These are phyloP conservation scores for Himantopus leucocephalus DNA, from an alignment of 2,113 vertebrate species.

Conservation along the genomic window DNA sequence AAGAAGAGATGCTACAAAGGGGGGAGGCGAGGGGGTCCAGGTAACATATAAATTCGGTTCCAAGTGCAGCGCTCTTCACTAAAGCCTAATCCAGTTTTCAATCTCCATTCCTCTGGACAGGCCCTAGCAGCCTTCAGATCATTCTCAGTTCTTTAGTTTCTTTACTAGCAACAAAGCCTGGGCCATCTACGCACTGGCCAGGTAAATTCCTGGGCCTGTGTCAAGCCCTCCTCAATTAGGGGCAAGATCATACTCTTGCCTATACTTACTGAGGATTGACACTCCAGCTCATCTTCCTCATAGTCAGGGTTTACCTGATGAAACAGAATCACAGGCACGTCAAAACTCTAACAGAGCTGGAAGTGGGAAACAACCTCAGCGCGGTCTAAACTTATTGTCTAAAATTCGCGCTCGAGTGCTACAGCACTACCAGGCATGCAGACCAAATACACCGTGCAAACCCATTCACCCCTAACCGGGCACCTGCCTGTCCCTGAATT, in stretches of 20 bases:
- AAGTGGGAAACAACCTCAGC: conserved; percentile 66
- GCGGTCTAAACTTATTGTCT: not conserved
- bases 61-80: not conserved
- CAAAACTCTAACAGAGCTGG: conserved; percentile 66
- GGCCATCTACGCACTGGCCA: not conserved
- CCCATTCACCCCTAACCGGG: not conserved
- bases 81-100: not conserved
- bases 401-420: not conserved
- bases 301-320: conserved; percentile 93
- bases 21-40: not conserved
- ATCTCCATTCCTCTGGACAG: not conserved
- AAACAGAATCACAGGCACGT: conserved; percentile 80
- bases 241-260: conserved; percentile 61
- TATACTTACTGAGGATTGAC: conserved; percentile 90
- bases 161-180: not conserved
- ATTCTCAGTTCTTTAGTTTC: not conserved
- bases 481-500: not conserved
- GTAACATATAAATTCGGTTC: not conserved
- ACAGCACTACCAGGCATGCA: not conserved
- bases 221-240: conserved; percentile 49
- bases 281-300: conserved; percentile 92
- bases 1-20: not conserved
- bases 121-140: not conserved
- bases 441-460: not conserved
- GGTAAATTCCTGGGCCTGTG: not conserved